Conservation (phyloP, 2,888 invertebrate species). For the Lasioglossum figueresi region DNA sequence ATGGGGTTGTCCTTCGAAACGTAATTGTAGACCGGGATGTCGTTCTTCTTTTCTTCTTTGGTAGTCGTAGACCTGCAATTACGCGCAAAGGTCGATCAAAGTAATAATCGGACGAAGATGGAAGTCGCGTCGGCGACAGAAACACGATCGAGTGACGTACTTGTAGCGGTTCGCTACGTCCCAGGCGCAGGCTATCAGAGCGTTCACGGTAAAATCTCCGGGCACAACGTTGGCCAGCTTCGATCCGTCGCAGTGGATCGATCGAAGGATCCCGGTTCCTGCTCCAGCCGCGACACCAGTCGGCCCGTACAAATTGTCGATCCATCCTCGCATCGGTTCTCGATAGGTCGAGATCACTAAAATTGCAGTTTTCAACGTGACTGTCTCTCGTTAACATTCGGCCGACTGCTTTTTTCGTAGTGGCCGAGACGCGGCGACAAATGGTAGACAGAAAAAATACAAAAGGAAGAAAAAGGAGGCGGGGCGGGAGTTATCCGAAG, state of each 20-base stretch:
- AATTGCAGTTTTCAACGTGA: slow-evolving; percentile 28
- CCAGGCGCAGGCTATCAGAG: slow-evolving; percentile 92
- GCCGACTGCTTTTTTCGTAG: background rate
- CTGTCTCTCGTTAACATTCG: background rate
- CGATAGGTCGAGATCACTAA: slow-evolving; percentile 88
- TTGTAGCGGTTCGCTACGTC: slow-evolving; percentile 85
- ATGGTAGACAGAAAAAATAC: background rate
- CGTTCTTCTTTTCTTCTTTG: slow-evolving; percentile 57
- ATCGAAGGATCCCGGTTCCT: slow-evolving; percentile 91
- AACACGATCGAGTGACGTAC: slow-evolving; percentile 46
- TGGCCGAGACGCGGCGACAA: background rate
- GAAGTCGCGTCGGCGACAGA: too few relatives aligned
- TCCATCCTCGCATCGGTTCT: slow-evolving; percentile 93
- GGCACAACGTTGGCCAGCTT: slow-evolving; percentile 93
- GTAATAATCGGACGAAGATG: background rate
- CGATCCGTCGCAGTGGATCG: slow-evolving; percentile 89
- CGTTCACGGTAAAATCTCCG: slow-evolving; percentile 93
- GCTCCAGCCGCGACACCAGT: slow-evolving; percentile 90
- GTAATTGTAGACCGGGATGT: slow-evolving; percentile 92
- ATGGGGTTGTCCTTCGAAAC: slow-evolving; percentile 93
- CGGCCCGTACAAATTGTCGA: slow-evolving; percentile 96
- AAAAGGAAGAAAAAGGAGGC: background rate
- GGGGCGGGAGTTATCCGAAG: background rate
- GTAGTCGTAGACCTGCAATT: slow-evolving; percentile 17
- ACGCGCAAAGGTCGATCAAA: background rate